Conservation (phyloP, 2,888 invertebrate species). For the Microctonus aethiopoides region DNA sequence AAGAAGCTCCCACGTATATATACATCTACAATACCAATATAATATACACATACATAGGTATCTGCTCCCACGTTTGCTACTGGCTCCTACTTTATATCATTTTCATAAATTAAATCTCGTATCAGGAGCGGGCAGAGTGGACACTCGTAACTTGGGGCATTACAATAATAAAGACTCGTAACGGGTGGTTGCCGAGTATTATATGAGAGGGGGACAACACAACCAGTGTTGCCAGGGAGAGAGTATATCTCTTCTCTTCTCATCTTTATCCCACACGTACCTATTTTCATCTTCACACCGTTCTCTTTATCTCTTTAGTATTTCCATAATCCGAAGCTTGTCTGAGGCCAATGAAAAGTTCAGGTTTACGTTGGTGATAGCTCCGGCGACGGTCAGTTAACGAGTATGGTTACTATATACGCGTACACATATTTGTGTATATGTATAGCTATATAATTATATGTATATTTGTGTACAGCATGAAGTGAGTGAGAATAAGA, state of each 20-base stretch:
- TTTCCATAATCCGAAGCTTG: conserved; percentile 63
- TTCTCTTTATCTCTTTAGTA: conserved; percentile 36
- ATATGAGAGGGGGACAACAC: conserved; percentile 21
- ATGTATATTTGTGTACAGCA: neutral
- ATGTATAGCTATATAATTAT: no score
- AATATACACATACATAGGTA: neutral
- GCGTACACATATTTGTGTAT: no score
- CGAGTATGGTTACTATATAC: conserved; percentile 9
- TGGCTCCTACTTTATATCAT: conserved; percentile 56
- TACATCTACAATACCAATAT: neutral
- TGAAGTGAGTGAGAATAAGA: neutral
- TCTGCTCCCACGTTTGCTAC: conserved; percentile 29
- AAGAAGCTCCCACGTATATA: neutral
- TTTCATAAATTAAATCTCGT: conserved; percentile 60
- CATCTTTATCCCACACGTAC: neutral
- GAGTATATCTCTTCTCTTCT: neutral
- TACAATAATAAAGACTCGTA: conserved; percentile 65
- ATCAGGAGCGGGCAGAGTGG: conserved; percentile 51
- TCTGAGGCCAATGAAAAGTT: conserved; percentile 58
- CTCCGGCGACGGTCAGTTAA: conserved; percentile 8
- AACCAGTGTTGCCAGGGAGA: conserved; percentile 17
- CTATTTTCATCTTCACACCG: neutral
- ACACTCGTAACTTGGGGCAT: conserved; percentile 62
- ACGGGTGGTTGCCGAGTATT: conserved; percentile 27
- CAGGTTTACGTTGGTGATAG: conserved; percentile 41